These are phyloP conservation scores for Zootermopsis nevadensis DNA, from an alignment of 2,888 invertebrate genomes.

Conservation along the genomic window DNA sequence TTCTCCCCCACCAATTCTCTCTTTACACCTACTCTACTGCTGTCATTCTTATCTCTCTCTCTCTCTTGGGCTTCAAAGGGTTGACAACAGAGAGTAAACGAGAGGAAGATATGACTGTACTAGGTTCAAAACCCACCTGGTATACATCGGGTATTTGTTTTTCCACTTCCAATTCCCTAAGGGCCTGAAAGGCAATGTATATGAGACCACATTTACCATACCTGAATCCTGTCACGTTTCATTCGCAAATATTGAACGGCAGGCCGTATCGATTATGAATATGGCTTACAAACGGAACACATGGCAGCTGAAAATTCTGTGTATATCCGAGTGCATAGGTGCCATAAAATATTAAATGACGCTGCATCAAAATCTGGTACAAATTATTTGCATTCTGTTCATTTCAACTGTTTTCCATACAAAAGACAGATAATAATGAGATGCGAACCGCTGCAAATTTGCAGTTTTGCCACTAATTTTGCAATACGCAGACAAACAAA, in stretches of 20 bases:
- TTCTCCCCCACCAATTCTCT: no score
- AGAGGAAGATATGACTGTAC: conserved; percentile 1
- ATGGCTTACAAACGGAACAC: conserved; percentile 18
- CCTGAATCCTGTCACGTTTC: conserved; percentile 1
- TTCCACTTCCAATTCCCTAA: conserved; percentile 21
- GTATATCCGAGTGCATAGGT: background rate
- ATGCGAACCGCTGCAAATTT: background rate
- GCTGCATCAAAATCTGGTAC: background rate
- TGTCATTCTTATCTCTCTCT: no score
- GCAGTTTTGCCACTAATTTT: background rate
- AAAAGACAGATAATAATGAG: background rate
- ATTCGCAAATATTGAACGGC: conserved; percentile 20
- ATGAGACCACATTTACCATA: conserved; percentile 7
- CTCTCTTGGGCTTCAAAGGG: no score
- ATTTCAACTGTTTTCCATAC: background rate
- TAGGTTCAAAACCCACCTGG: conserved; percentile 22
- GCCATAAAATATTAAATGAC: background rate
- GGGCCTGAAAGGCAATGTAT: conserved; percentile 31
- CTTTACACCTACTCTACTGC: no score
- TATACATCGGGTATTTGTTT: background rate
- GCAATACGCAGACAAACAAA: background rate
- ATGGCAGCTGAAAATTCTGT: background rate
- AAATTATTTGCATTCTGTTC: background rate
- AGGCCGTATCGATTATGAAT: conserved; percentile 19
- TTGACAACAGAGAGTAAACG: no score